Percentiles rank a stretch among this genome's conserved stretches.
Evolutionary conservation across 2,113 vertebrate species (phyloP).

Genomic region (Seriola aureovittata): DNA sequence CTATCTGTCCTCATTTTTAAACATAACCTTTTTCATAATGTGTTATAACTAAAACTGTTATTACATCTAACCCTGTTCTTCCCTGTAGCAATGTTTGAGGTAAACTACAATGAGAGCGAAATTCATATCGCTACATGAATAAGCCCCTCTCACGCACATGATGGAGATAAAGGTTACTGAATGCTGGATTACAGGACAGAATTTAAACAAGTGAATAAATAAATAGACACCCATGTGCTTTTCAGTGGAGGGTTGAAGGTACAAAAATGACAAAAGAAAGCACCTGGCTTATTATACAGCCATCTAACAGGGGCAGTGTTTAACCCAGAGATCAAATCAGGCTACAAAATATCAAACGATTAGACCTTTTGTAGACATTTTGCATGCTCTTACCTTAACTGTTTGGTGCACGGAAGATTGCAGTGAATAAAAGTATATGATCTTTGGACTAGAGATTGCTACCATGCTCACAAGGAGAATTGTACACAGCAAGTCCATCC

Average conservation of each 20-base stretch:
- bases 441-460: slow-evolving; percentile 18
- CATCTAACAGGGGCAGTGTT: background rate
- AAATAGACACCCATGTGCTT: background rate
- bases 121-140: background rate
- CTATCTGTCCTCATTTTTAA: background rate
- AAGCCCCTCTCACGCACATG: background rate
- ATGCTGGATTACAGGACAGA: no score
- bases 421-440: slow-evolving; percentile 4
- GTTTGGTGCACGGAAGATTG: background rate
- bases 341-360: slow-evolving; percentile 6
- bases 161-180: slow-evolving; percentile 12
- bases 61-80: slow-evolving; percentile 1
- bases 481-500: background rate
- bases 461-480: slow-evolving; percentile 8
- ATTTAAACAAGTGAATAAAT: slow-evolving; percentile 16
- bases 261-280: background rate
- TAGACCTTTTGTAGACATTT: background rate
- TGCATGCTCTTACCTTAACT: background rate
- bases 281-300: background rate
- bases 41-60: background rate
- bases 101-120: no score
- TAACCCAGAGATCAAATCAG: slow-evolving; percentile 2
- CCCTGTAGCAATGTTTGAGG: background rate
- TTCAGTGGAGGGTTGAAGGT: background rate
- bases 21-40: background rate